A percentile compares a stretch with the other conserved stretches of the same genome.
Evolutionary conservation across 1,140 invertebrate genomes (phyloP).

Genomic region (Diorhabda carinulata): DNA sequence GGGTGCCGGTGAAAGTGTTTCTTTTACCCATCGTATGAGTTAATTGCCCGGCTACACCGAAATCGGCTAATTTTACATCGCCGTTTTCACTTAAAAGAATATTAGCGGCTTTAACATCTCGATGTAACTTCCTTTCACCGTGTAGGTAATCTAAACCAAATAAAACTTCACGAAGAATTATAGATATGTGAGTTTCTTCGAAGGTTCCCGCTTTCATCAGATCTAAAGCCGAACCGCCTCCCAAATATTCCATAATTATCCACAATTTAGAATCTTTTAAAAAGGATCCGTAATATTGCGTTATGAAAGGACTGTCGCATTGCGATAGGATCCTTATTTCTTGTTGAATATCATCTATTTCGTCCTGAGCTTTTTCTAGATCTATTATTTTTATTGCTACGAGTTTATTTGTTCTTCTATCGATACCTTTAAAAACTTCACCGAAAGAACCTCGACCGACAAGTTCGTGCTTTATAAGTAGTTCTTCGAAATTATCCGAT

Average conservation of each 20-base stretch:
- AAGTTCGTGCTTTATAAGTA: slow-evolving; percentile 8
- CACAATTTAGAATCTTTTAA: slow-evolving; percentile 96
- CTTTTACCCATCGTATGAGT: slow-evolving; percentile 99
- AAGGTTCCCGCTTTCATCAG: slow-evolving; percentile 98
- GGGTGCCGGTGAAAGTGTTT: slow-evolving; percentile 98
- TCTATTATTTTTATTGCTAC: slow-evolving; percentile 14
- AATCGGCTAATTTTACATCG: slow-evolving; percentile 98
- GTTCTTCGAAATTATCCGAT: background rate
- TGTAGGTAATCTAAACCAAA: slow-evolving; percentile 99
- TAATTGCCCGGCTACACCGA: slow-evolving; percentile 91
- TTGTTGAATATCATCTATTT: slow-evolving; percentile 7
- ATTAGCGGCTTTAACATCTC: slow-evolving; percentile 99
- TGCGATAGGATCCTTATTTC: slow-evolving; percentile 7
- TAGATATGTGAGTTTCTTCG: slow-evolving; percentile 98
- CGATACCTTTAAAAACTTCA: slow-evolving; percentile 8
- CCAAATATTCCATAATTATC: slow-evolving; percentile 99
- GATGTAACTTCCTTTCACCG: slow-evolving; percentile 94
- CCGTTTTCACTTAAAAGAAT: slow-evolving; percentile 97
- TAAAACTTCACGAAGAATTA: slow-evolving; percentile 95
- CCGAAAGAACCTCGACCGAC: slow-evolving; percentile 10
- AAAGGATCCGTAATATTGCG: background rate
- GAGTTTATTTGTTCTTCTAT: slow-evolving; percentile 5
- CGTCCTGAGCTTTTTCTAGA: slow-evolving; percentile 10
- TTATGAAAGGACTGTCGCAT: slow-evolving; percentile 9
- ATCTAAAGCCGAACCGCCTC: slow-evolving; percentile 96